Evolutionary conservation across 2,888 invertebrate species (phyloP), one percentile per base, ranked within the genome.

Genomic region (Autographa pulchrina): DNA sequence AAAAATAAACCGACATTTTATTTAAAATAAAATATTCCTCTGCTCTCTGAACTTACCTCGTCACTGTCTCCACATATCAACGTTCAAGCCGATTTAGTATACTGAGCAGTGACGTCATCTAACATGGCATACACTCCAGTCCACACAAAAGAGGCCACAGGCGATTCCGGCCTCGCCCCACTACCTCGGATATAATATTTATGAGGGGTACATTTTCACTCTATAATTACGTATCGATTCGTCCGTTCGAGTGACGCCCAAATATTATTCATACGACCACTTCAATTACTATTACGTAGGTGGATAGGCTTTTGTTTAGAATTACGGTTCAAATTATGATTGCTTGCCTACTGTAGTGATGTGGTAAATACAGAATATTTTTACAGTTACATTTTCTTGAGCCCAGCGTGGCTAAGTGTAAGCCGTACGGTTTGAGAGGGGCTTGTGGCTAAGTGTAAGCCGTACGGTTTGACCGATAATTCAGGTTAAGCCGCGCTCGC

Each of bases 161-260:
- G 93, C 93, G 86, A 92, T 92, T 92, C 92, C 93, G 92, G 92
- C 93, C 95, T 89, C 93, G 92, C 94, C 94, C 93, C 91, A 88
- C 87, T 79, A 87, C 85, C 91, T 89, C 89, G 91, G 91, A 93
- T 94, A 93, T 92, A 91, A 92, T 94, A 95, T 95, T 95, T 94
- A 94, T 94, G 94, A 93, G 93, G 95, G 95, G 93, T 92, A 92
- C 85, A 90, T 93, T 94, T 92, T 93, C 91, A 93, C 93, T 94
- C 92, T 94, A 94, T 96, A 96, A 96, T 96, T 96, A 93, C 93
- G 91, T 92, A 94, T 96, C 94, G 94, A 94, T 94, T 93, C 90
- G 89, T 89, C 87, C 88, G 88, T 75, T 89, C 86, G 88, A 88
- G 91, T 92, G 91, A 92, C 94, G 93, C 94, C 94, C 94, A 93